Evolutionary conservation across 2,797 vertebrate species (phyloP), one percentile per base, ranked within the genome.

Genomic region (Poecilia velifera): DNA sequence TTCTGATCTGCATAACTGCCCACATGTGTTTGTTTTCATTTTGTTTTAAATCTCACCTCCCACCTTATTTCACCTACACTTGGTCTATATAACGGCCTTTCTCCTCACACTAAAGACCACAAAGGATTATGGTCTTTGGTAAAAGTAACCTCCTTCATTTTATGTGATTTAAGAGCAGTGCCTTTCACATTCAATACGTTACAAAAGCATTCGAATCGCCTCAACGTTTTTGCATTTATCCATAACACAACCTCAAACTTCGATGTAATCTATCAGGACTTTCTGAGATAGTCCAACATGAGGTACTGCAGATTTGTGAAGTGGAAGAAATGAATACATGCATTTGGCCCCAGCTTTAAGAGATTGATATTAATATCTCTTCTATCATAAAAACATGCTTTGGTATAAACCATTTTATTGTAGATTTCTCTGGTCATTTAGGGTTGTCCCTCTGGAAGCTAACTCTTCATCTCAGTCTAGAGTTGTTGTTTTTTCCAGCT

Each of bases 61-160:
- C 76, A 81, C 86, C 74, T 75, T 78, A 36, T 59, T 73, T 85
- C 86, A 88, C 83, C 86, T 85, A 79, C 87, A 85, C 78, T 20
- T n/a, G 70, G 62, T 77, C 76, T 59, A 66, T 18, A n/a, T 31
- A 64, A 34, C 3, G 34, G 31, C 59, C 59, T 34, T 64, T 64
- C 59, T 34, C 31, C 31, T 31, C 78, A 80, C 73, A 83, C 85
- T 53, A 81, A 36, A 76, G 46, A 47, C 16, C 39, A 0, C 36
- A 74, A 22, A 51, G 20, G 49, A 51, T 51, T 25, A 25, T 53
- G 51, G 51, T 53, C 20, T 9, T 25, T 10, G 46, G 16, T 10
- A 6, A 49, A 49, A 31, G 4, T 25, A 31, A 36, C 16, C 45
- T 18, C 28, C 28, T 31, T 70, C 3, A 2, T 43, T 66, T 20